Percentiles rank a stretch among this genome's conserved stretches.
Conservation (phyloP, 35 echinoderm and acorn worm genomes). For the Lytechinus variegatus region DNA sequence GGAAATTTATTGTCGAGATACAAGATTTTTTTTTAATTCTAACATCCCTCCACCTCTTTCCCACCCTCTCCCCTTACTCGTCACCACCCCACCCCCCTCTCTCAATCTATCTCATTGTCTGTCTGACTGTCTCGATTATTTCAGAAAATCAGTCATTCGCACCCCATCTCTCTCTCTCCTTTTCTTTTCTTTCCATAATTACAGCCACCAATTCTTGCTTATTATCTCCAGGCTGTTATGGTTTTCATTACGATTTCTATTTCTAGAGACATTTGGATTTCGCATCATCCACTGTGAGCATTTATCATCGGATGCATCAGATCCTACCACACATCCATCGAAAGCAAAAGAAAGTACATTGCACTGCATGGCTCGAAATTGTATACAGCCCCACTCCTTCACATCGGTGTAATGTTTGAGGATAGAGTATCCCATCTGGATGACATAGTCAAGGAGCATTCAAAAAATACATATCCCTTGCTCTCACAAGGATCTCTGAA, state of each 20-base stretch:
- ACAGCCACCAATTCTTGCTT: neutral
- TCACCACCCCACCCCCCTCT: no score
- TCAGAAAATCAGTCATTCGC: no score
- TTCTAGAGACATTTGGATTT: constrained; percentile 12
- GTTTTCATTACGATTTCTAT: neutral
- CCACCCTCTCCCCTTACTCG: no score
- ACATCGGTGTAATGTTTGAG: neutral
- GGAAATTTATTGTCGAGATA: no score
- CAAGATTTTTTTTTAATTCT: no score
- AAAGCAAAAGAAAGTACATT: neutral
- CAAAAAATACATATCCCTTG: neutral
- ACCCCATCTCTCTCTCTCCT: neutral
- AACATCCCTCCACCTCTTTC: no score
- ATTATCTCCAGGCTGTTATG: constrained; percentile 3
- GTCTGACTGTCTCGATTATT: no score
- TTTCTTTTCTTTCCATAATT: neutral
- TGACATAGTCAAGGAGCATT: neutral
- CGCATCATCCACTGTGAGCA: neutral
- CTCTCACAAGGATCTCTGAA: neutral
- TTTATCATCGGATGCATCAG: neutral
- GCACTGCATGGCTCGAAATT: neutral
- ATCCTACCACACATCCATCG: neutral
- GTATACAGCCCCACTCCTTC: neutral
- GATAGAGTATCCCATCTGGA: neutral
- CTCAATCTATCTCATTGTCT: no score